These are phyloP conservation scores for Clarias platycephalus DNA, from an alignment of 2,797 vertebrate genomes.

Conservation along the genomic window DNA sequence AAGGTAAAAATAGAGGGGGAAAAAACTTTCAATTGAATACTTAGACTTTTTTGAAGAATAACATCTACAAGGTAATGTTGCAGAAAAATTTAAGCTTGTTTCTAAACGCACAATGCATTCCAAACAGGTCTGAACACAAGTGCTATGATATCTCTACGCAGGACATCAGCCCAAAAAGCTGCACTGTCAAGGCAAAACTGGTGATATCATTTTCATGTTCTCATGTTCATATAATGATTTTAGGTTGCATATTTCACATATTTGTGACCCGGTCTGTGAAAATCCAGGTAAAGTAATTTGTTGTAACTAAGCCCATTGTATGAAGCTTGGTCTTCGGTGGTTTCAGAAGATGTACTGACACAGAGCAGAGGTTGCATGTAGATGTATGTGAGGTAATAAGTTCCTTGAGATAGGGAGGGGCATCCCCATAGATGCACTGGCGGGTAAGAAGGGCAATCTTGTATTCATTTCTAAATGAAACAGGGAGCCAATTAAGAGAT, in stretches of 20 bases:
- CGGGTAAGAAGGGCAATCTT: too few relatives aligned
- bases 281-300: too few relatives aligned
- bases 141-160: slow-evolving; percentile 60
- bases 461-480: too few relatives aligned
- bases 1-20: neutral
- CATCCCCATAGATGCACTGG: too few relatives aligned
- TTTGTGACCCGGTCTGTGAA: too few relatives aligned
- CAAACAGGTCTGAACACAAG: slow-evolving; percentile 79
- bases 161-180: slow-evolving; percentile 59
- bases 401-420: too few relatives aligned
- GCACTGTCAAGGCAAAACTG: neutral
- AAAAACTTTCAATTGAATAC: neutral
- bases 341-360: too few relatives aligned
- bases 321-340: too few relatives aligned
- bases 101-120: slow-evolving; percentile 66
- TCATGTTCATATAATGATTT: neutral
- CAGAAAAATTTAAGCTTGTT: slow-evolving; percentile 22
- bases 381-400: too few relatives aligned
- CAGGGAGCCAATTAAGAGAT: too few relatives aligned
- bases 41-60: slow-evolving; percentile 14
- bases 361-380: too few relatives aligned
- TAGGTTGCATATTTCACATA: neutral
- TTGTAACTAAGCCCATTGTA: too few relatives aligned
- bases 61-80: neutral
- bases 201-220: neutral